Percentiles rank a stretch among this genome's conserved stretches.
These are phyloP conservation scores for Papilio machaon DNA, from an alignment of 1,140 invertebrate genomes.

Conservation along the genomic window DNA sequence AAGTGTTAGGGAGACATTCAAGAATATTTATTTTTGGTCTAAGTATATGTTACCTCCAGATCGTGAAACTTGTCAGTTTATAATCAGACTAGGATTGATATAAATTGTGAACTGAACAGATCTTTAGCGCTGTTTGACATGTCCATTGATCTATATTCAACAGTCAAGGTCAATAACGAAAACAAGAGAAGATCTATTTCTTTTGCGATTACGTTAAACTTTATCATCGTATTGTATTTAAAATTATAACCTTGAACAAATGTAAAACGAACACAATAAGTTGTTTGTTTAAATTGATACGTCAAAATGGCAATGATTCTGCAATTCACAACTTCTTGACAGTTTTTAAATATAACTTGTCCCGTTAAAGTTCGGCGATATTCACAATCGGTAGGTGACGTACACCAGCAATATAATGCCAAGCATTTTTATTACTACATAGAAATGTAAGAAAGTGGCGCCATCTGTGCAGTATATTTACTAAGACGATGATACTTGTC, in stretches of 20 bases:
- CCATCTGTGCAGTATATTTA: slow-evolving; percentile 22
- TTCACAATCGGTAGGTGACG: background rate
- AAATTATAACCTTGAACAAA: too few relatives aligned
- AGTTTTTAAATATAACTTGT: background rate
- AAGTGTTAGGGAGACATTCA: slow-evolving; percentile 9
- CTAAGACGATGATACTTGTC: slow-evolving; percentile 8
- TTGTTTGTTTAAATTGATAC: background rate
- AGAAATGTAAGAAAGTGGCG: slow-evolving; percentile 11
- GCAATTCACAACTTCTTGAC: background rate
- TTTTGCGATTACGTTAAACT: too few relatives aligned
- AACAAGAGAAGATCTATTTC: too few relatives aligned
- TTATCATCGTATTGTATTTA: too few relatives aligned
- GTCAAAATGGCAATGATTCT: background rate
- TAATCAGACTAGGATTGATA: background rate
- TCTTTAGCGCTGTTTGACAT: too few relatives aligned
- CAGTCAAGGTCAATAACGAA: too few relatives aligned
- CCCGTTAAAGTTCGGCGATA: background rate
- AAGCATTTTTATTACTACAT: background rate
- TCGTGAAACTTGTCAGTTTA: background rate
- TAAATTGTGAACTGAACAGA: too few relatives aligned
- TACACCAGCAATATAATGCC: background rate
- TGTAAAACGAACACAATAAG: too few relatives aligned
- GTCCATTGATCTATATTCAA: too few relatives aligned
- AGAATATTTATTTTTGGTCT: background rate
- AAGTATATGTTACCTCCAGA: background rate